A percentile compares a stretch with the other conserved stretches of the same genome.
Conservation (phyloP, 2,888 invertebrate genomes). For the Torymus aiolomorphi region DNA sequence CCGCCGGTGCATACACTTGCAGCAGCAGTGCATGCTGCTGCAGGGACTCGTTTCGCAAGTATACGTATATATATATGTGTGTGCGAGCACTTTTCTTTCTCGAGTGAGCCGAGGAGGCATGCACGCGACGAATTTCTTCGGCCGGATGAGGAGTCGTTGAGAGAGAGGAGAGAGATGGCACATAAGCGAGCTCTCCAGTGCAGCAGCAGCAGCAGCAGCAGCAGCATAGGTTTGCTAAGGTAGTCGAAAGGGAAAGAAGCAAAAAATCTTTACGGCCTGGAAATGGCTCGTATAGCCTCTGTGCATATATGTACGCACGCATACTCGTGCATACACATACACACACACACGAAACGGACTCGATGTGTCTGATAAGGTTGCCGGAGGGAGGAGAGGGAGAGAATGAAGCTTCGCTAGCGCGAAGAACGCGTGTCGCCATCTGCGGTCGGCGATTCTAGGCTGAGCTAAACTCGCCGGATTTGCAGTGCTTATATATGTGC, state of each 20-base stretch:
- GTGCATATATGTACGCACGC: neutral
- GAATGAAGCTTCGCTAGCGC: no score
- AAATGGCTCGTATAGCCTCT: no score
- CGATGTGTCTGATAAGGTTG: constrained; percentile 5
- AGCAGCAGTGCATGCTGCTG: neutral
- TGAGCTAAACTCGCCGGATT: neutral
- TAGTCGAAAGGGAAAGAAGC: constrained; percentile 15
- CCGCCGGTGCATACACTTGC: no score
- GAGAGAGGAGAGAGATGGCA: no score
- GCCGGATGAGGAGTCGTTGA: neutral
- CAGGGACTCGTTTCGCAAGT: neutral
- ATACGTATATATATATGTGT: neutral
- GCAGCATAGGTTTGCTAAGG: neutral
- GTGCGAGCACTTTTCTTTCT: no score
- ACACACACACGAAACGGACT: neutral
- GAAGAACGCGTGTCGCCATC: constrained; percentile 29
- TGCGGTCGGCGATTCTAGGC: neutral
- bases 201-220: no score
- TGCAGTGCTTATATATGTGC: neutral
- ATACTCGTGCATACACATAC: neutral
- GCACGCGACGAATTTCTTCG: constrained; percentile 9
- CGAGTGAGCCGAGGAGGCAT: no score
- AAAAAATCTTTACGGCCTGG: constrained; percentile 17
- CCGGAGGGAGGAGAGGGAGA: neutral
- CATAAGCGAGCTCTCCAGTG: no score